Evolutionary conservation across 2,113 vertebrate genomes (phyloP).

Genomic region (Marmota flaviventris): DNA sequence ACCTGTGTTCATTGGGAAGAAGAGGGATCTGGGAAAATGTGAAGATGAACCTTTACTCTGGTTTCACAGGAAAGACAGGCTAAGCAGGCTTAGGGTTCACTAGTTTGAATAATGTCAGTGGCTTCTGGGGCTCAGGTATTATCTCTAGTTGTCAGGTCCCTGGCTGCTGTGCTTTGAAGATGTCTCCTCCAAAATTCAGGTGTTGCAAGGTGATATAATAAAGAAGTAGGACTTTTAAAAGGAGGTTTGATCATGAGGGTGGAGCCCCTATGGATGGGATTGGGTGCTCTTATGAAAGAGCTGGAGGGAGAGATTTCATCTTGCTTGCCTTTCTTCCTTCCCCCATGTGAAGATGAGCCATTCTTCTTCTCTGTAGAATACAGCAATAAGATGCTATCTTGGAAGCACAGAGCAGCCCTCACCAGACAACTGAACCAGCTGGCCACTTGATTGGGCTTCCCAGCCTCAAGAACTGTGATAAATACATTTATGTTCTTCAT

Average conservation of each 20-base stretch:
- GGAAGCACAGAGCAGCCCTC: neutral
- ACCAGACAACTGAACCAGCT: neutral
- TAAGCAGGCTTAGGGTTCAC: neutral
- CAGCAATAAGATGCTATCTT: accelerated
- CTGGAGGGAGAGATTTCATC: no score
- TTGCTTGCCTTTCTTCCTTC: neutral
- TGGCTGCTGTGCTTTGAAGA: neutral
- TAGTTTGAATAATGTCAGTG: neutral
- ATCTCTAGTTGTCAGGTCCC: neutral
- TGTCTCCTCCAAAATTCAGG: neutral
- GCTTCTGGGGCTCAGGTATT: neutral
- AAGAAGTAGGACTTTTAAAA: neutral
- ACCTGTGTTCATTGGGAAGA: neutral
- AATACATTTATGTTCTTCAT: neutral
- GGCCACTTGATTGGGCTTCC: neutral
- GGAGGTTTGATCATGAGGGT: neutral
- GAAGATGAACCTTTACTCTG: neutral
- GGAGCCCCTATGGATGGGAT: neutral
- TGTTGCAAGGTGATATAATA: neutral
- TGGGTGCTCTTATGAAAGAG: neutral
- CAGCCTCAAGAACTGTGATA: neutral
- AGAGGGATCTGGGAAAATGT: neutral
- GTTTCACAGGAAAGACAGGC: neutral
- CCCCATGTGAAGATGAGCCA: neutral
- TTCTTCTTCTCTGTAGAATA: neutral